Evolutionary conservation across 2,113 vertebrate species (phyloP).

Genomic region (Paramormyrops kingsleyae): DNA sequence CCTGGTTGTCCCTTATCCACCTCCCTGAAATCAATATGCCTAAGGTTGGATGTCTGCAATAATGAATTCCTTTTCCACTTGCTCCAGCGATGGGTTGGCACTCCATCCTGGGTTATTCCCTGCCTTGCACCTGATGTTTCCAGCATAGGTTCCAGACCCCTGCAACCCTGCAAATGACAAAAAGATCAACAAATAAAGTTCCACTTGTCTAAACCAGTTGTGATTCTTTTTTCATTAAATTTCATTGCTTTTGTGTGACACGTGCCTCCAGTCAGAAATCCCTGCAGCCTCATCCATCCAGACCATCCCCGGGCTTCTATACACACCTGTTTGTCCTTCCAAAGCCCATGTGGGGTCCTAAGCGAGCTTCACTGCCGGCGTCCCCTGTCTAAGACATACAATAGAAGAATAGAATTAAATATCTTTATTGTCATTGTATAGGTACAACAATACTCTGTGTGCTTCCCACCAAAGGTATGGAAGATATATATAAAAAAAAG

Average conservation of each 20-base stretch:
- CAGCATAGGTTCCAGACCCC: background rate
- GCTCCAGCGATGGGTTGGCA: background rate
- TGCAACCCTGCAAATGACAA: background rate
- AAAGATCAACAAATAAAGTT: background rate
- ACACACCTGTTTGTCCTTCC: background rate
- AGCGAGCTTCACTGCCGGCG: background rate
- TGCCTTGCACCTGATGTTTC: background rate
- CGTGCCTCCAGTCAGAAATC: background rate
- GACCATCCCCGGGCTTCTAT: background rate
- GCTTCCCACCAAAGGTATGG: background rate
- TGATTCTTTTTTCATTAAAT: background rate
- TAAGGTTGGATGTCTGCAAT: too few species aligned
- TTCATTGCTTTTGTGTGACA: background rate
- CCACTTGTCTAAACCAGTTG: background rate
- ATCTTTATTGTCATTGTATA: background rate
- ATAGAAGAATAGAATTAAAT: background rate
- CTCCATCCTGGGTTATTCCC: background rate
- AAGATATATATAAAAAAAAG: background rate
- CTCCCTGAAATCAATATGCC: too few species aligned
- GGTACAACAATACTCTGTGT: background rate
- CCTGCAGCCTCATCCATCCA: background rate
- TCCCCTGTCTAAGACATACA: background rate
- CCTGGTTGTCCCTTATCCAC: too few species aligned
- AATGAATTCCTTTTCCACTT: background rate
- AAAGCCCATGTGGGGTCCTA: background rate